Evolutionary conservation across 2,797 vertebrate genomes (phyloP).

Genomic region (Poecilia velifera): DNA sequence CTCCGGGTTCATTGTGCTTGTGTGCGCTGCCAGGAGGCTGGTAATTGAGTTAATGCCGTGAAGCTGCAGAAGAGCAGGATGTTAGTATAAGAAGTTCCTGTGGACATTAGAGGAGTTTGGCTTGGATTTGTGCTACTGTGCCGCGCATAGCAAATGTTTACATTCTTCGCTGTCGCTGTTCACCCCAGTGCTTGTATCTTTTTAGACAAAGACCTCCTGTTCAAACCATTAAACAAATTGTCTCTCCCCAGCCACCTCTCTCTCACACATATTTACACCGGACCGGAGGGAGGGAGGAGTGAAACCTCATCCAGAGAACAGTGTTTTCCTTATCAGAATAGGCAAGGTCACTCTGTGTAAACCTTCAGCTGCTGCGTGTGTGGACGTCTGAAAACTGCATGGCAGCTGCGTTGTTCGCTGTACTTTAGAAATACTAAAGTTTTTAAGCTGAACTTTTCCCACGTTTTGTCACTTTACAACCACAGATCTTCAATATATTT

Average conservation of each 20-base stretch:
- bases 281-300: not conserved
- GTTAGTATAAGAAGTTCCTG: slow-evolving; percentile 60
- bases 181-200: slow-evolving; percentile 43
- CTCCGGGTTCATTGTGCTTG: slow-evolving; percentile 39
- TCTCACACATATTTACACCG: slow-evolving; percentile 31
- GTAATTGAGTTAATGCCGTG: slow-evolving; percentile 29
- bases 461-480: not conserved
- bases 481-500: not conserved
- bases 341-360: slow-evolving; percentile 72
- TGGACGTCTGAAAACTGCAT: slow-evolving; percentile 26
- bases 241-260: slow-evolving; percentile 10
- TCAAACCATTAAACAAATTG: slow-evolving; percentile 51
- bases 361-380: slow-evolving; percentile 64
- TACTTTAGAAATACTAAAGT: slow-evolving; percentile 8
- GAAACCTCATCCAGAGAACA: slow-evolving; percentile 50
- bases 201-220: slow-evolving; percentile 64
- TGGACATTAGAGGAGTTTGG: slow-evolving; percentile 34
- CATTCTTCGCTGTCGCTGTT: slow-evolving; percentile 29
- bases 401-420: slow-evolving; percentile 45
- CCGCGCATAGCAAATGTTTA: slow-evolving; percentile 51
- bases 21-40: slow-evolving; percentile 37
- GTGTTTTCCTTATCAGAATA: slow-evolving; percentile 69
- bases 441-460: not conserved
- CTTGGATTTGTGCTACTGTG: slow-evolving; percentile 20
- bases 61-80: slow-evolving; percentile 57